These are phyloP conservation scores for Enhydra lutris DNA, from an alignment of 2,113 vertebrate species.

Conservation along the genomic window DNA sequence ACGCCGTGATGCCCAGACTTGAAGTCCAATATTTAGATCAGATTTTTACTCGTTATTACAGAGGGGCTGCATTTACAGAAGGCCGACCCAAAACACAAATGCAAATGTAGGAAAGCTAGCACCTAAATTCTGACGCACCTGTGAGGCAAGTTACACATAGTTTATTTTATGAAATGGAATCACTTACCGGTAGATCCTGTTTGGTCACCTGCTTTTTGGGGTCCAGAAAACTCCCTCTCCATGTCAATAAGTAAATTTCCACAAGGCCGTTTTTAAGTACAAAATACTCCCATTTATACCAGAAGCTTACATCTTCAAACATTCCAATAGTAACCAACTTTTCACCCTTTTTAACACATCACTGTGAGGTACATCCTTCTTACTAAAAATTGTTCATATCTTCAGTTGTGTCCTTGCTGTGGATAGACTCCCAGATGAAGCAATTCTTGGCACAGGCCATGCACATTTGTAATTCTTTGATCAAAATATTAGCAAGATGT, in stretches of 20 bases:
- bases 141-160: neutral
- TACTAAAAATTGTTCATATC: neutral
- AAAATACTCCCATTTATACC: neutral
- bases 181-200: neutral
- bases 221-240: neutral
- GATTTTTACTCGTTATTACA: neutral
- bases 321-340: neutral
- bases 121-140: neutral
- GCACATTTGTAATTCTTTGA: neutral
- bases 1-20: neutral
- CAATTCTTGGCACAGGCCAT: neutral
- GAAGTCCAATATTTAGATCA: neutral
- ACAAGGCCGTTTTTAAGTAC: neutral
- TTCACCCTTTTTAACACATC: neutral
- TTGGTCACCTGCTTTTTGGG: neutral
- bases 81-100: neutral
- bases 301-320: neutral
- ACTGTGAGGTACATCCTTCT: neutral
- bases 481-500: neutral
- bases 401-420: neutral
- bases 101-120: neutral
- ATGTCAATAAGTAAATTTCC: neutral
- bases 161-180: neutral
- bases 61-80: neutral
- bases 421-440: neutral